Evolutionary conservation across 2,797 vertebrate genomes (phyloP).

Genomic region (Masticophis lateralis): DNA sequence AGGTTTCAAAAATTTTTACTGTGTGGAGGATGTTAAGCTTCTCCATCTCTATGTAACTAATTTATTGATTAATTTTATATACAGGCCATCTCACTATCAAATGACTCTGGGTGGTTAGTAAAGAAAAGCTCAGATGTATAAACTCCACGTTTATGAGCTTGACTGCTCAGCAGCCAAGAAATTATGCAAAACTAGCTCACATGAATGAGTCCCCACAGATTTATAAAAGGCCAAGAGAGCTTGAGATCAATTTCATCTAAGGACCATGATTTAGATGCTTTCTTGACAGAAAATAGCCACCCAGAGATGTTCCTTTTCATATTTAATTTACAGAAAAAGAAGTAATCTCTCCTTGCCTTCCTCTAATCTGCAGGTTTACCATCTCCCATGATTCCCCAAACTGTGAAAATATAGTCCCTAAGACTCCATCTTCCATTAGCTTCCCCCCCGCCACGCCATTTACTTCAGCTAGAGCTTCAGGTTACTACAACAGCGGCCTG

Average conservation of each 20-base stretch:
- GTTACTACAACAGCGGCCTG: constrained; percentile 21
- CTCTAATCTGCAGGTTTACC: constrained; percentile 47
- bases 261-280: constrained; percentile 31
- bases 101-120: background rate
- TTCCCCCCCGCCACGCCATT: background rate
- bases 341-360: constrained; percentile 50
- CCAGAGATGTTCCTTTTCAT: constrained; percentile 15
- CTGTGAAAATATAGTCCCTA: constrained; percentile 25
- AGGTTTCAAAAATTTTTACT: background rate
- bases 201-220: background rate
- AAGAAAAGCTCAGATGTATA: background rate
- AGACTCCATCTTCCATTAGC: background rate
- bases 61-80: background rate
- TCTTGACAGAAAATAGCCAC: constrained; percentile 42
- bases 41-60: background rate
- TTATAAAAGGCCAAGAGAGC: background rate
- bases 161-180: background rate
- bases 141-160: no score
- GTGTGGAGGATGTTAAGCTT: background rate
- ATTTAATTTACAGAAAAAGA: constrained; percentile 61
- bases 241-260: background rate
- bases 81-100: background rate
- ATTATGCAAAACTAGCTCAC: background rate
- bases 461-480: constrained; percentile 33
- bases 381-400: background rate